Evolutionary conservation across 1,140 invertebrate species (phyloP), one percentile per base, ranked within the genome.

Genomic region (Brachionus koreanus): DNA sequence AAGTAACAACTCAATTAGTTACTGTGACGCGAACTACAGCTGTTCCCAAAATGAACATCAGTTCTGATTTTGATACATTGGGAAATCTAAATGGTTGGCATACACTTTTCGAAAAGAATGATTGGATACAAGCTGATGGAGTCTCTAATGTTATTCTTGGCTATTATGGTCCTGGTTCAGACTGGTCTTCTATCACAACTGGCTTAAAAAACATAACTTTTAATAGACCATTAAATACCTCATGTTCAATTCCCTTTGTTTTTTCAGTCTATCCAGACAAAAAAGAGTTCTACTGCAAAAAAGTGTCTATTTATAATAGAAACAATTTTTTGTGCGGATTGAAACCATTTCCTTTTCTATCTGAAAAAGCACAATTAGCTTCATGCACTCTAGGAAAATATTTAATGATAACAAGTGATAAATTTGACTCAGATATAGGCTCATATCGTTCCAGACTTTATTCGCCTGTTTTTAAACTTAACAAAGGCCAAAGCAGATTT

Each of bases 341-440:
- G 5, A 25, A 23, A 13, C 13, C 43, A 46, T 46, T 19, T 12
- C 42, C 69, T 1, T 25, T 19, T 16, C 5, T 74, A 13, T 74
- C 69, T 12, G 13, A 19, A 4, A 46, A 25, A 25, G 9, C 12
- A 46, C 13, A 46, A 46, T 10, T 46, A 9, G 69, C 39, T 13
- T 25, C 12, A 46, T 74, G 69, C 29, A 74, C 37, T 7, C n/a
- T 46, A 16, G 69, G 69, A 7, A 25, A 74, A 29, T 74, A 74
- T 29, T 12, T 74, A 9, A 74, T 74, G 69, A 74, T 46, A 35
- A 46, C 42, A 46, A 74, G 69, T 49, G 69, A 74, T 13, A 74
- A 74, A 25, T 74, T 74, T 13, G 42, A 74, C 43, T 43, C n/a
- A 16, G 69, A 74, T 13, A 74, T 74, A 0, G 69, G 69, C 19